Percentiles rank a stretch among this genome's conserved stretches.
Conservation (phyloP, 1,140 invertebrate species). For the Leptestheria dahalacensis region DNA sequence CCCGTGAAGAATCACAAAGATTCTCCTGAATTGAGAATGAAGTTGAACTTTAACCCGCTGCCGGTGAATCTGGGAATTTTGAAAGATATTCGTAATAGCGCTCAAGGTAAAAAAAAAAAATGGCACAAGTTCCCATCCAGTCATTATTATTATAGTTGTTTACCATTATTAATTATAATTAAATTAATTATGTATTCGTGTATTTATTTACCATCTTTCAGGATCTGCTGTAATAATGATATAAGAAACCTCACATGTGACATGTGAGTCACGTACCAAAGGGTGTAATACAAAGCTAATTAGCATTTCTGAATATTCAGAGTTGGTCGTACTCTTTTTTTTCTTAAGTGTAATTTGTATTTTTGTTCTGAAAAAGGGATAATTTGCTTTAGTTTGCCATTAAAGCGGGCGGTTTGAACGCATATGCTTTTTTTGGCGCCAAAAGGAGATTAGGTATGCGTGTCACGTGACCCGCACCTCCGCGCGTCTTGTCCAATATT, state of each 20-base stretch:
- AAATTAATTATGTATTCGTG: too few species aligned
- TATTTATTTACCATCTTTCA: too few species aligned
- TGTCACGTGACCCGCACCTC: not conserved
- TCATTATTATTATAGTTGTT: too few species aligned
- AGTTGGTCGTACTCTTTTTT: too few species aligned
- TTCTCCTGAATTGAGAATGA: not conserved
- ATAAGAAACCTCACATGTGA: too few species aligned
- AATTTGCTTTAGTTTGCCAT: not conserved
- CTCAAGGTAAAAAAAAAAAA: not conserved
- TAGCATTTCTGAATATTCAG: too few species aligned
- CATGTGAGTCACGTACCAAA: not conserved
- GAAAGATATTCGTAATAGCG: not conserved
- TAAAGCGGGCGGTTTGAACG: not conserved
- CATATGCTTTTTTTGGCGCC: not conserved
- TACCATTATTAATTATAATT: too few species aligned
- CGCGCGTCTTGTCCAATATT: too few species aligned
- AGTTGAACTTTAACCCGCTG: not conserved
- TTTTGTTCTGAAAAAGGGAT: not conserved
- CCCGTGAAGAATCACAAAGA: not conserved
- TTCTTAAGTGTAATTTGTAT: too few species aligned
- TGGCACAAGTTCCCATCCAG: too few species aligned
- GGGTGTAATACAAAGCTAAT: too few species aligned
- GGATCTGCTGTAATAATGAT: not conserved
- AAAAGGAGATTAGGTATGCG: not conserved
- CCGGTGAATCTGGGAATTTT: not conserved